Percentiles rank a stretch among this genome's conserved stretches.
Conservation (phyloP, 2,888 invertebrate genomes). For the Rhogogaster chlorosoma region DNA sequence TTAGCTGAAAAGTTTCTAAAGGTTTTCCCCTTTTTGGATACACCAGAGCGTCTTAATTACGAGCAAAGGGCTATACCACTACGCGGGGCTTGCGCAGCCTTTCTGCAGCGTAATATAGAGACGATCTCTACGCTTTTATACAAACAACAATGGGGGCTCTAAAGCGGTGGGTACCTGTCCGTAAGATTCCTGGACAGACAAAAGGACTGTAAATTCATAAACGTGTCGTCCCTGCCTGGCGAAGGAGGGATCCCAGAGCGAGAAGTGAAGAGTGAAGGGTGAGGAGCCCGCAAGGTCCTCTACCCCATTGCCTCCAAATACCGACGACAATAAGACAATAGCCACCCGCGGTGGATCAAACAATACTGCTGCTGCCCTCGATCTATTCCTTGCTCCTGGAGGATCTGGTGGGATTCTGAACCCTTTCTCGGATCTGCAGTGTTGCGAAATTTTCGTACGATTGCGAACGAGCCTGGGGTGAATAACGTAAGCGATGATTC, state of each 20-base stretch:
- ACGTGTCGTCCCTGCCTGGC: conserved; percentile 64
- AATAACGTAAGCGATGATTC: too few species aligned
- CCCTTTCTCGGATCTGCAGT: neutral
- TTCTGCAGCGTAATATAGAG: conserved; percentile 61
- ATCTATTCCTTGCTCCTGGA: conserved; percentile 18
- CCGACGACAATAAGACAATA: conserved; percentile 70
- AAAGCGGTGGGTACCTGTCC: conserved; percentile 68
- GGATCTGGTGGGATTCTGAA: neutral
- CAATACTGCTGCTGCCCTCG: conserved; percentile 60
- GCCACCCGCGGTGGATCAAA: conserved; percentile 60
- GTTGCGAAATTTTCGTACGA: neutral
- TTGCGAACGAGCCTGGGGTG: neutral
- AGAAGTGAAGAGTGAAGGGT: neutral
- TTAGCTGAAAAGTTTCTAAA: conserved; percentile 73
- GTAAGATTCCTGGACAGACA: conserved; percentile 65
- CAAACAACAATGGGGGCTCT: conserved; percentile 63
- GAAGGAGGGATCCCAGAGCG: conserved; percentile 1
- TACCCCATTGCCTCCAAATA: neutral
- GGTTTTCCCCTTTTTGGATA: conserved; percentile 65
- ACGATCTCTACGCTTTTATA: conserved; percentile 57
- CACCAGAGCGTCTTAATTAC: conserved; percentile 71
- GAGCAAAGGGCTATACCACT: conserved; percentile 55
- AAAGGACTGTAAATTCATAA: conserved; percentile 73
- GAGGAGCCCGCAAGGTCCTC: conserved; percentile 22
- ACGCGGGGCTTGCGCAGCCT: conserved; percentile 55